Evolutionary conservation across 2,888 invertebrate species (phyloP).

Genomic region (Aleiodes leptofemur): DNA sequence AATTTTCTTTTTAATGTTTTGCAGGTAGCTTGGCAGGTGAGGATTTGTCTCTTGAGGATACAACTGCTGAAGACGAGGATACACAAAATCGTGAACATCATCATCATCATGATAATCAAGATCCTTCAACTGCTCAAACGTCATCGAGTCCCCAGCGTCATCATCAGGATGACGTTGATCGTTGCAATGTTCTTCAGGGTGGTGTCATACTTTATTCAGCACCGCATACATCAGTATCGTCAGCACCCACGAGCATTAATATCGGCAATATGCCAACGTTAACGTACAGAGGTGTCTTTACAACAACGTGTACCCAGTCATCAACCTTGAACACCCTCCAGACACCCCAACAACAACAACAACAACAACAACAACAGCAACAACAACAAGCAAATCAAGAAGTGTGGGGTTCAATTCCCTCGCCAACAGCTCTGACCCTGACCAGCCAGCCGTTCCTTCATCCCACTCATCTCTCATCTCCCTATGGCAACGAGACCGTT

Average conservation of each 20-base stretch:
- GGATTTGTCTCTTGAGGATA: constrained; percentile 83
- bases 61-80: constrained; percentile 76
- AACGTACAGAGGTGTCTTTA: constrained; percentile 84
- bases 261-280: constrained; percentile 74
- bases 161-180: constrained; percentile 69
- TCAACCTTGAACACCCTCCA: constrained; percentile 80
- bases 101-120: constrained; percentile 74
- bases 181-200: constrained; percentile 70
- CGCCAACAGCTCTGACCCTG: constrained; percentile 68
- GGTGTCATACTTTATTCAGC: constrained; percentile 72
- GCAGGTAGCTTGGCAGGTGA: constrained; percentile 88
- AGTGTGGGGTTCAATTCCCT: constrained; percentile 71
- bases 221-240: constrained; percentile 65
- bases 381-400: constrained; percentile 74
- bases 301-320: constrained; percentile 82
- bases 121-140: constrained; percentile 57
- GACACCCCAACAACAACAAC: constrained; percentile 78
- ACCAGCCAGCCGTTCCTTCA: constrained; percentile 71
- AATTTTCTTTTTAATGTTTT: constrained; percentile 73
- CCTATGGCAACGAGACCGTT: constrained; percentile 71
- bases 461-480: constrained; percentile 70
- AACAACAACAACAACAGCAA: constrained; percentile 72
- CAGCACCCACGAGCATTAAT: constrained; percentile 72
- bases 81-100: constrained; percentile 75
- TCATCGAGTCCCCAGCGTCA: constrained; percentile 67